Base-by-base conservation (phyloP, 2,888 invertebrate species). In the Heliconius hortense region DNA sequence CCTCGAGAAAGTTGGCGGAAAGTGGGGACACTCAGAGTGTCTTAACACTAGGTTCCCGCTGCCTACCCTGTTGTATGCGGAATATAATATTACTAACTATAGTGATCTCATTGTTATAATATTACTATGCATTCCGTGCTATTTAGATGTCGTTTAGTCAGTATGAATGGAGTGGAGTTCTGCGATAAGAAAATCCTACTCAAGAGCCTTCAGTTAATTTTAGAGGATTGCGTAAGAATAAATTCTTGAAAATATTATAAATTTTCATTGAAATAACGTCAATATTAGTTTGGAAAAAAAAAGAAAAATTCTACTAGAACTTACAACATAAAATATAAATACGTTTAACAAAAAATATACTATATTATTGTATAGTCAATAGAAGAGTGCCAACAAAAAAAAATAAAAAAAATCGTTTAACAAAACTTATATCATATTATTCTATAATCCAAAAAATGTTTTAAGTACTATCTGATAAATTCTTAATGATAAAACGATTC, bases 111-210 rank as follows among this genome's bases (percentile, higher is more conserved):
- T 62, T 71, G 26, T 62, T 24, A 62, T 39, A 71, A 24, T 39
- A 71, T 62, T 28, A 39, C 24, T 66, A 62, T 43, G 28, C 43
- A 62, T 39, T 62, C 39, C 13, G 21, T 43, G 13, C 28, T 63
- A 69, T 35, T 70, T 56, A 35, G 48, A 70, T 68, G 26, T 26
- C 62, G 53, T 62, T 63, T 48, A 74, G 69, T 69, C 69, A n/a
- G 26, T 59, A 68, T 53, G 35, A 71, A 71, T 43, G 35, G 70
- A 70, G 64, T 75, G 74, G 63, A 70, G n/a, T 74, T 26, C 15
- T 66, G 71, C n/a, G 64, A 75, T 71, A 75, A 75, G 75, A 43
- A 71, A 53, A 56, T 71, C 26, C n/a, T 56, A 56, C 59, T 71
- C 59, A 7, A 64, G 75, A 43, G 64, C 24, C 31, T 63, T 39